A percentile compares a stretch with the other conserved stretches of the same genome.
Conservation (phyloP, 2,113 vertebrate genomes). For the Phodopus roborovskii region DNA sequence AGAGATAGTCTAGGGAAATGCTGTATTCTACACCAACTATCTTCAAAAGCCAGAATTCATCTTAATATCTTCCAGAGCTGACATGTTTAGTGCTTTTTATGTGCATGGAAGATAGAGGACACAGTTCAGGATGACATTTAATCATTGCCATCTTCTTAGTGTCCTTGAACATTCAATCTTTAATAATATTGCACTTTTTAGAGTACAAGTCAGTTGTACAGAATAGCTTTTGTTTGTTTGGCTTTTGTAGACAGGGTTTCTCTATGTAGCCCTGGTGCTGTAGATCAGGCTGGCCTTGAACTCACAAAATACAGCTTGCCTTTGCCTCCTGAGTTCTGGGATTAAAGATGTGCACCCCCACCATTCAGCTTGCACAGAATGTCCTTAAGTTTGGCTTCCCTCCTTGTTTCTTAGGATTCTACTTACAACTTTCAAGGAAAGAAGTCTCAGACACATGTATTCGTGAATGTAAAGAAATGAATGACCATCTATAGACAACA, state of each 20-base stretch:
- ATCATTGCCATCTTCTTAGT: not conserved
- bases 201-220: not conserved
- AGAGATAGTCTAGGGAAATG: not conserved
- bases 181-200: not conserved
- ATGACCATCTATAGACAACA: not conserved
- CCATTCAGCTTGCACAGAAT: not conserved
- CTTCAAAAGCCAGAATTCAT: not conserved
- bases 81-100: not conserved
- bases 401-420: not conserved
- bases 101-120: not conserved
- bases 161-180: not conserved
- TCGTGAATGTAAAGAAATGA: not conserved
- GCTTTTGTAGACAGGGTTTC: too few species aligned
- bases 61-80: not conserved
- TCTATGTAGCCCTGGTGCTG: too few species aligned
- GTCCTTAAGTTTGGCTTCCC: not conserved
- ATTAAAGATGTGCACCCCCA: not conserved
- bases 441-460: not conserved
- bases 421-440: not conserved
- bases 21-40: not conserved
- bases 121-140: not conserved
- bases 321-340: not conserved
- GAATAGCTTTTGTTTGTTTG: not conserved
- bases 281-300: not conserved
- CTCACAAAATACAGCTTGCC: not conserved